Evolutionary conservation across 2,113 vertebrate genomes (phyloP), one percentile per base, ranked within the genome.

Genomic region (Gymnorhina tibicen): DNA sequence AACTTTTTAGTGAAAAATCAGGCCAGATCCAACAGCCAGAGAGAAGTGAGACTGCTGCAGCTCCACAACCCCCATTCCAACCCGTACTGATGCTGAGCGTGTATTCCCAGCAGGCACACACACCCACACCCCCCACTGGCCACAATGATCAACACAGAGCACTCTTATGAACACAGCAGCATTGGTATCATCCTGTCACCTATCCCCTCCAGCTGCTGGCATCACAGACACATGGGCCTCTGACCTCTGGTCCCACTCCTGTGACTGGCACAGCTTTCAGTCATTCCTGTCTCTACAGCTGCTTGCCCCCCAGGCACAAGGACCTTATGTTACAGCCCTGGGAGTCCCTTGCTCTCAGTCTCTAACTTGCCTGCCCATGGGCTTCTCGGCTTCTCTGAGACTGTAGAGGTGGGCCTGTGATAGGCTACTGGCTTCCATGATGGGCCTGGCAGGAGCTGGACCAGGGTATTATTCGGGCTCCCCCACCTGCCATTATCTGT

Each of bases 51-150:
- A 20, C 21, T 76, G 52, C 19, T 10, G 11, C 62, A 67, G 33
- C 22, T 62, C 24, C 14, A 7, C 16, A 9, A 2, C 10, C 2
- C 3, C 17, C 46, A 5, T 7, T 37, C 32, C 47, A 82, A 26
- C 13, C 26, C 17, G 1, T 16, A 44, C 0, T 2, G 1, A 10
- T 15, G 46, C 27, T 13, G 39, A 64, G 28, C 1, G 0, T 24
- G 12, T 41, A 41, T 6, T 55, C 28, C 22, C 76, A 72, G 44
- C 24, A 75, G 64, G 33, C 17, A 55, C 53, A 28, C 32, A 6
- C 33, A 16, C 30, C 4, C 55, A 5, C 26, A 13, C 15, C 4
- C 10, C 39, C 3, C 56, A 15, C 11, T 7, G 4, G 30, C 41
- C 55, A 64, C 46, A 24, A 23, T 1, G 6, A 79, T 7, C 32